Percentiles rank a stretch among this genome's conserved stretches.
These are phyloP conservation scores for Trematocara nigrifrons DNA, from an alignment of 2,113 vertebrate genomes.

Conservation along the genomic window DNA sequence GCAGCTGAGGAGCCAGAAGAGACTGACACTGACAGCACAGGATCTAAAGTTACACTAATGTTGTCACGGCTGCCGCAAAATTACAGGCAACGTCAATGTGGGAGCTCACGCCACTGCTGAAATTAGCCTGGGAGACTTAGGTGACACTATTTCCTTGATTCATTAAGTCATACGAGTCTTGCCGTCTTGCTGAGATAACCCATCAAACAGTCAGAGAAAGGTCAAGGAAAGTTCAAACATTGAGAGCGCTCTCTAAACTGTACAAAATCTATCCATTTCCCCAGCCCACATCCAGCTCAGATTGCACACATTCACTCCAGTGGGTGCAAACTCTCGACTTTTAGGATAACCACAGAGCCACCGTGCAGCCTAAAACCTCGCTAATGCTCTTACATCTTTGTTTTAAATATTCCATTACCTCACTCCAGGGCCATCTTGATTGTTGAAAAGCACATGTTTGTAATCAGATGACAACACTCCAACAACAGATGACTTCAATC, in stretches of 20 bases:
- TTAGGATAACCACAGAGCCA: not conserved
- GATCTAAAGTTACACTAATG: conserved; percentile 38
- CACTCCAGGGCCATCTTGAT: conserved; percentile 31
- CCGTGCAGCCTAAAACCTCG: not conserved
- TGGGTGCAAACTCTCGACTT: not conserved
- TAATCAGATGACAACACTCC: conserved; percentile 42
- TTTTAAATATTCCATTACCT: conserved; percentile 56
- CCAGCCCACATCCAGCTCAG: not conserved
- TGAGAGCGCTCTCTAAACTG: not conserved
- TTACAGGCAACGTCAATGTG: conserved; percentile 12
- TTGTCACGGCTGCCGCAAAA: conserved; percentile 32
- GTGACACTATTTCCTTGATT: not conserved
- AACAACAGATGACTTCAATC: conserved; percentile 59
- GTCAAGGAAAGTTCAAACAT: not conserved
- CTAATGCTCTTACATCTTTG: not conserved
- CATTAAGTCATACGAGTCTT: not conserved
- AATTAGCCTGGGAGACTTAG: conserved; percentile 23
- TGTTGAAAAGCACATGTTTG: conserved; percentile 49
- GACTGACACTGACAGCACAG: not conserved
- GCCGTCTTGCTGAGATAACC: not conserved
- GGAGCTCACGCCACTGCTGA: conserved; percentile 1
- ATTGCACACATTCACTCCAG: not conserved
- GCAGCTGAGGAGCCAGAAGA: conserved; percentile 27
- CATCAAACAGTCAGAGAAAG: not conserved
- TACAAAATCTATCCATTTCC: not conserved